A percentile compares a stretch with the other conserved stretches of the same genome.
phyloP scores from a whole-genome alignment of 2,888 invertebrate species.

The Portevinia maculata region DNA sequence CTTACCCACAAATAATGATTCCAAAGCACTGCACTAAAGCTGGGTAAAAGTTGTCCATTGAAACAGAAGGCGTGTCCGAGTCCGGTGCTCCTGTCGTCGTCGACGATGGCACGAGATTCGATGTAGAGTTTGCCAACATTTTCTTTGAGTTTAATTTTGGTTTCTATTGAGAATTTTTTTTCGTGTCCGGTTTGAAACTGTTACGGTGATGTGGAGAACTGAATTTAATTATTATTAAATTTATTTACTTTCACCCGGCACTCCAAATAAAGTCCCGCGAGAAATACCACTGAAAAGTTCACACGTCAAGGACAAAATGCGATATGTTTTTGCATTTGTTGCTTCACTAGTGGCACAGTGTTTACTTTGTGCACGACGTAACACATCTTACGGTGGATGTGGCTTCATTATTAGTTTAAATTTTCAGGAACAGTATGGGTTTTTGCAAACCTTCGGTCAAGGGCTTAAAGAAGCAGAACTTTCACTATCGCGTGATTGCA shows the following conservation, averaged over 20 bases:
- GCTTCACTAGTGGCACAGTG: neutral
- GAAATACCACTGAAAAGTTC: constrained; percentile 23
- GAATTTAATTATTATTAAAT: constrained; percentile 11
- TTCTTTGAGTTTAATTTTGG: constrained; percentile 4
- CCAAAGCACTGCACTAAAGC: constrained; percentile 96
- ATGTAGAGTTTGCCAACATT: constrained; percentile 46
- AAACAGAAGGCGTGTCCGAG: constrained; percentile 76
- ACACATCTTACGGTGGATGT: neutral
- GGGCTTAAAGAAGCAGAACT: constrained; percentile 51
- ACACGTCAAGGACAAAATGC: constrained; percentile 45
- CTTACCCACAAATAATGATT: constrained; percentile 94
- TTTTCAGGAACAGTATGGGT: neutral
- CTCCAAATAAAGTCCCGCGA: neutral
- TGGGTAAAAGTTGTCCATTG: constrained; percentile 93
- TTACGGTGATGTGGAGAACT: neutral
- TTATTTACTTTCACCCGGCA: constrained; percentile 39
- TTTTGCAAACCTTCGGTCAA: constrained; percentile 48
- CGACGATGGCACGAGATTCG: constrained; percentile 32
- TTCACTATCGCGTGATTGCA: constrained; percentile 46
- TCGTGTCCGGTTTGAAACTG: neutral
- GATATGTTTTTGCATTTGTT: constrained; percentile 10
- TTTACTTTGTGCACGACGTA: constrained; percentile 10
- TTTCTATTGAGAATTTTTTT: constrained; percentile 14
- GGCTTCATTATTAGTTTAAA: neutral
- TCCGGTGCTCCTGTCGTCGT: constrained; percentile 37